Conservation (phyloP, 2,797 vertebrate species). For the Iguana delicatissima region DNA sequence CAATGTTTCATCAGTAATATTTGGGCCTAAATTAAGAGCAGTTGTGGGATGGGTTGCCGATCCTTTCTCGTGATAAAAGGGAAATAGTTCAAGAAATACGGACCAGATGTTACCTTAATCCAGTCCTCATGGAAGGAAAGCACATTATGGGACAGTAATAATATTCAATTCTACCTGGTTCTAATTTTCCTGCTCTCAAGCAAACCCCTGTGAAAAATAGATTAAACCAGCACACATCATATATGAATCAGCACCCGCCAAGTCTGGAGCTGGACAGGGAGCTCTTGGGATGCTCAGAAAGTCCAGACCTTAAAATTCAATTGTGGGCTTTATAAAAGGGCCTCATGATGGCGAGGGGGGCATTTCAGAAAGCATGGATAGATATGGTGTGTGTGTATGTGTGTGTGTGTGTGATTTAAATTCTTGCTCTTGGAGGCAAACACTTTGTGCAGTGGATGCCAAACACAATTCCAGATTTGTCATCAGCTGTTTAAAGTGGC, state of each 20-base stretch:
- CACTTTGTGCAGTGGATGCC: slow-evolving; percentile 65
- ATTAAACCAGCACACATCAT: slow-evolving; percentile 85
- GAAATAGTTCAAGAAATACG: slow-evolving; percentile 86
- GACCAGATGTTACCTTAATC: slow-evolving; percentile 89
- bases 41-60: slow-evolving; percentile 85
- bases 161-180: slow-evolving; percentile 85
- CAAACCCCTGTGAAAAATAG: slow-evolving; percentile 85
- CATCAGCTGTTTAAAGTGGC: slow-evolving; percentile 53
- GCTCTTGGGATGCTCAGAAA: slow-evolving; percentile 59
- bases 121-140: slow-evolving; percentile 85
- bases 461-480: slow-evolving; percentile 74
- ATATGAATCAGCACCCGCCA: slow-evolving; percentile 75
- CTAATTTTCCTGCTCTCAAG: slow-evolving; percentile 84
- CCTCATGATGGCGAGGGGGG: slow-evolving; percentile 68
- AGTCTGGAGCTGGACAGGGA: slow-evolving; percentile 72
- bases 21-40: slow-evolving; percentile 90
- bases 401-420: slow-evolving; percentile 70
- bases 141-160: slow-evolving; percentile 82
- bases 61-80: slow-evolving; percentile 87
- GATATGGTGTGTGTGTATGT: slow-evolving; percentile 47
- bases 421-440: slow-evolving; percentile 70
- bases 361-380: slow-evolving; percentile 65
- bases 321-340: slow-evolving; percentile 70
- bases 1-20: slow-evolving; percentile 89
- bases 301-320: slow-evolving; percentile 66